Percentiles rank a stretch among this genome's conserved stretches.
Conservation (phyloP, 2,888 invertebrate species). For the Antheraea yamamai region DNA sequence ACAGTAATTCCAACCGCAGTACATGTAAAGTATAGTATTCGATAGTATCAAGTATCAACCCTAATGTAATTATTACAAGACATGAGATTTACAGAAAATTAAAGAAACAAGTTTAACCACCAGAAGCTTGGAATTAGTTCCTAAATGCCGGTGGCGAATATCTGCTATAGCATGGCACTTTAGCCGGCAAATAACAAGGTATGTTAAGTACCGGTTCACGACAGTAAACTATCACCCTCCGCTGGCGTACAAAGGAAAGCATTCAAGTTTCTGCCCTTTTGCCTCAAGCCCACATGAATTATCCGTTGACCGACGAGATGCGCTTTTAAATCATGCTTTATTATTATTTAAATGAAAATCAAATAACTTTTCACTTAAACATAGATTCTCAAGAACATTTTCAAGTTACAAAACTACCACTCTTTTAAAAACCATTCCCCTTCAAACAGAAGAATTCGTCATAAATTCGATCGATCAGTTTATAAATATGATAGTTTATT, state of each 20-base stretch:
- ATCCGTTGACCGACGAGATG: neutral
- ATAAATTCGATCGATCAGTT: neutral
- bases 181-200: conserved; percentile 3
- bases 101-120: neutral
- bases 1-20: no score
- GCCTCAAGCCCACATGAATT: conserved; percentile 27
- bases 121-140: conserved; percentile 5
- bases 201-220: conserved; percentile 22
- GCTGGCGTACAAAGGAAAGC: conserved; percentile 46
- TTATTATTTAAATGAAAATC: neutral
- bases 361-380: neutral
- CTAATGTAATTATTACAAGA: neutral
- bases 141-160: conserved; percentile 10
- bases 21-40: neutral
- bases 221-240: conserved; percentile 47
- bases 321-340: neutral
- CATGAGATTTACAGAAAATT: neutral
- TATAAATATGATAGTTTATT: neutral
- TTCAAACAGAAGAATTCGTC: neutral
- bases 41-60: neutral
- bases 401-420: neutral
- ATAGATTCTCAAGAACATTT: neutral
- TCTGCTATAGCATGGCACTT: conserved; percentile 4
- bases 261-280: conserved; percentile 33
- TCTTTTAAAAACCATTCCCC: neutral